Evolutionary conservation across 2,888 invertebrate genomes (phyloP), one percentile per base, ranked within the genome.

Genomic region (Temnothorax ravouxi): DNA sequence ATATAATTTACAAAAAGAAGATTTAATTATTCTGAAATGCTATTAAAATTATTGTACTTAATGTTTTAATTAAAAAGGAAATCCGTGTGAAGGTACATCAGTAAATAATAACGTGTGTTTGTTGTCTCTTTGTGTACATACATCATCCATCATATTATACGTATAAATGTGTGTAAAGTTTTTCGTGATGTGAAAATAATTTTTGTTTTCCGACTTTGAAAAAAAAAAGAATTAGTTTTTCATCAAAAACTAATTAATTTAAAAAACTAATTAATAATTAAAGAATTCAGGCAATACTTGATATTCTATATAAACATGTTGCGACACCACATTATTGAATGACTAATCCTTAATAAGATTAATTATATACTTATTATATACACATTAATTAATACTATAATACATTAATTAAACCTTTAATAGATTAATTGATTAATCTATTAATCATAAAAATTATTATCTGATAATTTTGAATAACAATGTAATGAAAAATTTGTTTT

Each of bases 91-190:
- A 38, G 18, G 34, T 61, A 34, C 29, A n/a, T 47, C 15, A 21
- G 50, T 52, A 75, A 75, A 50, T 38, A 38, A 62, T 38, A 50
- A 62, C 13, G 18, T 76, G 3, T 62, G 6, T 62, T 50, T 21
- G 18, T 25, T 50, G 64, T 64, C 38, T 13, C 34, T 41, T 62
- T n/a, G 1, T 29, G 18, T 25, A 41, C 8, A 13, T 44, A 29
- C n/a, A n/a, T 74, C 1, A 54, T 52, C 4, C n/a, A 4, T 62
- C 9, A 50, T 47, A 21, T 61, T n/a, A n/a, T 1, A 74, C 13
- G 3, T 67, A 41, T 44, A 44, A 71, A 56, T 34, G 0, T 75
- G 0, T 44, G 5, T 15, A 11, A 61, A 61, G 1, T 18, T 62
- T 76, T 62, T 38, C 9, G 8, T 50, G 44, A 15, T 8, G 9